phyloP scores from a whole-genome alignment of 1,140 invertebrate genomes.

The Dreissena polymorpha region DNA sequence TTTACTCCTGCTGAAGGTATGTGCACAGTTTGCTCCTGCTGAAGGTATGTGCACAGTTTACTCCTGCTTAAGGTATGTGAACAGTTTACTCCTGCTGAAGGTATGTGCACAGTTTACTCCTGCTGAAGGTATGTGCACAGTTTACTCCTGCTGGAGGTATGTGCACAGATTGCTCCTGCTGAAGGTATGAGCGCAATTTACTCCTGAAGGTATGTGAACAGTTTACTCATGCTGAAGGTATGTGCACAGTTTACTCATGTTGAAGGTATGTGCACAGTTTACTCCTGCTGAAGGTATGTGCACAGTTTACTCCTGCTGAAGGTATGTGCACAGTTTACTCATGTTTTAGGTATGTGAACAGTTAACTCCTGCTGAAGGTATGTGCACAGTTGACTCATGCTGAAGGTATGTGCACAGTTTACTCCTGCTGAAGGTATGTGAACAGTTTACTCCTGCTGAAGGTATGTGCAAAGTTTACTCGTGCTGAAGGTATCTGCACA shows the following conservation, averaged over 20 bases:
- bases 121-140: constrained; percentile 8
- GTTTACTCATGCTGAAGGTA: constrained; percentile 11
- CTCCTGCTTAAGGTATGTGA: constrained; percentile 4
- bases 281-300: constrained; percentile 9
- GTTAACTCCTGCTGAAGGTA: constrained; percentile 8
- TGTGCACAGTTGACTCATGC: background rate
- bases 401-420: constrained; percentile 8
- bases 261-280: constrained; percentile 8
- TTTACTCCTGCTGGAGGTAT: constrained; percentile 5
- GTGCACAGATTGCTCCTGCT: background rate
- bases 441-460: background rate
- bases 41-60: constrained; percentile 2
- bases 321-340: background rate
- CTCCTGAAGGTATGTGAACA: constrained; percentile 10
- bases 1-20: constrained; percentile 7
- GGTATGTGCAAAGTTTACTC: background rate
- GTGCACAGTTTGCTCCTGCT: background rate
- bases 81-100: background rate
- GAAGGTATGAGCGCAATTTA: background rate
- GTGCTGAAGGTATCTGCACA: constrained; percentile 8
- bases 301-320: background rate
- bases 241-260: background rate
- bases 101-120: background rate
- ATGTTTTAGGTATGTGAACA: constrained; percentile 3
- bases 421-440: constrained; percentile 9